Percentiles rank a stretch among this genome's conserved stretches.
These are phyloP conservation scores for Drosophila murphyi DNA, from an alignment of 1,140 invertebrate species.

Conservation along the genomic window DNA sequence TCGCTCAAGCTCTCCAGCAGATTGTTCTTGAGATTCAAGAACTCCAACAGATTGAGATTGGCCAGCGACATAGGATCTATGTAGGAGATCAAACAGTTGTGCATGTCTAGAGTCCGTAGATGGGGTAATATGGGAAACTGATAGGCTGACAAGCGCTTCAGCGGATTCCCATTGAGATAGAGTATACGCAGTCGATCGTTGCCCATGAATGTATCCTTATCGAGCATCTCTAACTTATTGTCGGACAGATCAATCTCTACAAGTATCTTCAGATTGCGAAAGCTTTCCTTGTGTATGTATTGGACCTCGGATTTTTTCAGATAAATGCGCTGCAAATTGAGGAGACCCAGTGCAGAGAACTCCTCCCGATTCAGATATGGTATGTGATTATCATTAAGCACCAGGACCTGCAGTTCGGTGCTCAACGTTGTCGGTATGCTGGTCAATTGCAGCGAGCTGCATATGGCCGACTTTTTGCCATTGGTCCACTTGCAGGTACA, in stretches of 20 bases:
- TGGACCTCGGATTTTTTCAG: constrained; percentile 90
- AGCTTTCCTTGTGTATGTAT: constrained; percentile 92
- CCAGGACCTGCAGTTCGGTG: constrained; percentile 93
- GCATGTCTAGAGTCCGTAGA: constrained; percentile 90
- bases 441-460: constrained; percentile 90
- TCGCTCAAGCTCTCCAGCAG: constrained; percentile 88
- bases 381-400: constrained; percentile 92
- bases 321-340: constrained; percentile 94
- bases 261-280: constrained; percentile 93
- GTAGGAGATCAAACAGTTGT: constrained; percentile 89
- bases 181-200: constrained; percentile 90
- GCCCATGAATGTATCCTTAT: constrained; percentile 90
- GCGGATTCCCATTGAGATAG: constrained; percentile 89
- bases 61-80: constrained; percentile 90
- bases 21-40: constrained; percentile 89
- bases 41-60: constrained; percentile 88
- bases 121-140: constrained; percentile 91
- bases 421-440: constrained; percentile 90
- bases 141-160: constrained; percentile 87
- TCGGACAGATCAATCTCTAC: constrained; percentile 93
- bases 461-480: constrained; percentile 94
- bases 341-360: constrained; percentile 90
- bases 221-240: constrained; percentile 88
- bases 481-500: constrained; percentile 95
- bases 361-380: constrained; percentile 90